Evolutionary conservation across 2,888 invertebrate species (phyloP), one percentile per base, ranked within the genome.

Genomic region (Cheilosia pagana): DNA sequence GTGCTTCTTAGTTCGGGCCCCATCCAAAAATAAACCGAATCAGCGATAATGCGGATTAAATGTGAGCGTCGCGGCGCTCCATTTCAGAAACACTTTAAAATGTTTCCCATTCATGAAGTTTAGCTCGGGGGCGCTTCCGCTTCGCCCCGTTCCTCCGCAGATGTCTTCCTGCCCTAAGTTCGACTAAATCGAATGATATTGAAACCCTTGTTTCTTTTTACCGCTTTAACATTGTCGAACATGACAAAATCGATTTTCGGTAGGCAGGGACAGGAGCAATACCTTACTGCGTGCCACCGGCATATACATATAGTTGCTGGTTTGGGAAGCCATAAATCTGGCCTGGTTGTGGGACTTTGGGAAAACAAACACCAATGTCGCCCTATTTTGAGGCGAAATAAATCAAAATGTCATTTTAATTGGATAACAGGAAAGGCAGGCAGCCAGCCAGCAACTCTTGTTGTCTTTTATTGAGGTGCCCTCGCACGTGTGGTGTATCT

Each of bases 351-450:
- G 65, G 52, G 52, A 41, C 23, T 53, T 39, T 53, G 52, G 52
- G 65, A 67, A 53, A 19, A 41, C 25, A 25, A 28, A 23, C 50
- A 21, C 48, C 16, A 48, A 7, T 4, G 39, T 41, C 25, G 31
- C n/a, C 45, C 59, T 62, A 70, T 55, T 76, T 59, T 76, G 70
- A 70, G 52, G 63, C 52, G 63, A 76, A 45, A 75, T 81, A 81
- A 81, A 81, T 81, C 81, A 81, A 81, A 81, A 76, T 71, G 76
- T 62, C 81, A 68, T 67, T 63, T 75, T 81, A 81, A 81, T 75
- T 75, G 75, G 68, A 57, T 60, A 41, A 45, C 50, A 35, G 25
- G 39, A 25, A 14, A 19, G 12, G 4, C 5, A 12, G 35, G 14
- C 21, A 28, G 41, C 12, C 5, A 12, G 35, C 16, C 21, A 28